phyloP scores from a whole-genome alignment of 2,888 invertebrate genomes.

The Eristalinus sepulchralis region DNA sequence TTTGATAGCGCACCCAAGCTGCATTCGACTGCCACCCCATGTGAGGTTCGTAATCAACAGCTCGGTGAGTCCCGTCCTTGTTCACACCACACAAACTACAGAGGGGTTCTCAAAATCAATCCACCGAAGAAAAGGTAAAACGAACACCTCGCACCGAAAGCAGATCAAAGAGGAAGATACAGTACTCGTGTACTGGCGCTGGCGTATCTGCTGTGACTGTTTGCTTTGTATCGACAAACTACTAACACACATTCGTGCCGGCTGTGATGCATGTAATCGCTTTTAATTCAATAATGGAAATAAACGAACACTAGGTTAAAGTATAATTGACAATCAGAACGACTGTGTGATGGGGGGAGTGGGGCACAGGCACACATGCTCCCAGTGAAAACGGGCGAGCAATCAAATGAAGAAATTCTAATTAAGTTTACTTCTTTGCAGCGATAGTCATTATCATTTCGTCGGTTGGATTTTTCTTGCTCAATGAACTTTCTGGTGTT shows the following conservation, averaged over 20 bases:
- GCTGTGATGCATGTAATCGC: conserved; percentile 13
- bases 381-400: background rate
- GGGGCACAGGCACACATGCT: background rate
- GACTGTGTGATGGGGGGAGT: background rate
- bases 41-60: background rate
- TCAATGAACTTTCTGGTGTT: conserved; percentile 32
- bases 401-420: conserved; percentile 32
- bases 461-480: background rate
- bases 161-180: conserved; percentile 5
- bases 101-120: background rate
- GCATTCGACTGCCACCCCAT: background rate
- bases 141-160: background rate
- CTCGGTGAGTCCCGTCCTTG: background rate
- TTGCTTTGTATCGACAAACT: conserved; percentile 42
- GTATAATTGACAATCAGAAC: conserved; percentile 21
- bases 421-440: conserved; percentile 31
- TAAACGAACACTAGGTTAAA: conserved; percentile 32
- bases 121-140: background rate
- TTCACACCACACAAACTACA: background rate
- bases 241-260: conserved; percentile 40
- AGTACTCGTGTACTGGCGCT: background rate
- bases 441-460: background rate
- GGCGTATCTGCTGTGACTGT: conserved; percentile 10
- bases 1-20: background rate
- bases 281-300: conserved; percentile 55